Evolutionary conservation across 2,888 invertebrate species (phyloP), one percentile per base, ranked within the genome.

Genomic region (Nezara viridula): DNA sequence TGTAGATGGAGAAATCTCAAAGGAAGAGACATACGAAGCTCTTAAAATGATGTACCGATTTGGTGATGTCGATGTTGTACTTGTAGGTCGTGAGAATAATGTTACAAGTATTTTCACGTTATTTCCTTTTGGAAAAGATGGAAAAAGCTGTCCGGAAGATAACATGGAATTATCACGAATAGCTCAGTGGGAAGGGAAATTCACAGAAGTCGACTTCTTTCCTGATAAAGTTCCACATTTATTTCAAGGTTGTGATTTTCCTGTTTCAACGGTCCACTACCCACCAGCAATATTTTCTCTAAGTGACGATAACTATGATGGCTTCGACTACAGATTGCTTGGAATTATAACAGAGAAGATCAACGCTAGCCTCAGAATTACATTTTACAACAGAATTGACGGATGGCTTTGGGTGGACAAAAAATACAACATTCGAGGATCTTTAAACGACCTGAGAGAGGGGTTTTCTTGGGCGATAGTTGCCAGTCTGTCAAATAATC

Each of bases 111-210:
- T 88, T 40, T 88, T 85, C 32, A 81, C 88, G 0, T 85, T 77
- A 37, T 88, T 88, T 37, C 88, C 88, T 37, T 88, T 88, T 32
- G 88, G 88, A 19, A 4, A 14, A 77, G 88, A 88, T 40, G 55
- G 88, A 0, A 50, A 81, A 47, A 88, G 52, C n/a, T 88, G 88
- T 27, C 88, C 88, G 6, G 37, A 73, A 24, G 27, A 85, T 21
- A 88, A 88, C 37, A 19, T n/a, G 14, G 21, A 77, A 3, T 2
- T 81, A 10, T 77, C 88, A 49, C 16, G 24, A 0, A 37, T 88
- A 2, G 55, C 27, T 32, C 52, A 40, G 14, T 88, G 85, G 77
- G 52, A 85, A 44, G 21, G 27, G 14, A n/a, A 40, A 2, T 88
- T 85, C 27, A 47, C 27, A 44, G 16, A 85, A 37, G 24, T 40